phyloP scores from a whole-genome alignment of 2,888 invertebrate species.

The Seira sanloemensis region DNA sequence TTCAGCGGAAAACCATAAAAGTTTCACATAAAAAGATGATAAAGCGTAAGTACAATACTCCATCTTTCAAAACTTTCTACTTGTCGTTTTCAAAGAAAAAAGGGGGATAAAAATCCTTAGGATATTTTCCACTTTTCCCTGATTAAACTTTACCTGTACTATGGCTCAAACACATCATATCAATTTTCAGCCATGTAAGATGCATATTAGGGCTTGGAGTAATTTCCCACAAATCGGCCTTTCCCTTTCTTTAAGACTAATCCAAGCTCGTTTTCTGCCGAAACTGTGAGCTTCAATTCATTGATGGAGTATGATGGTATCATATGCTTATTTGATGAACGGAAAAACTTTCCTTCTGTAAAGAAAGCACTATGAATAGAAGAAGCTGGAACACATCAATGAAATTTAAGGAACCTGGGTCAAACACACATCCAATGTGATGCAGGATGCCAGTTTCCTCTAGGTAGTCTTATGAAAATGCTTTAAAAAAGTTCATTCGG shows the following conservation, averaged over 20 bases:
- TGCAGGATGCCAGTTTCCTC: too few relatives aligned
- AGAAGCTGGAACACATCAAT: not conserved
- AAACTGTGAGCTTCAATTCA: too few relatives aligned
- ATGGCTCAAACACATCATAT: conserved; percentile 7
- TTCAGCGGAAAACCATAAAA: conserved; percentile 14
- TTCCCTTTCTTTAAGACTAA: not conserved
- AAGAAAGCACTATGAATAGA: not conserved
- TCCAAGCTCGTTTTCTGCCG: not conserved
- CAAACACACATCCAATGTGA: too few relatives aligned
- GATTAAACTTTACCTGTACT: not conserved
- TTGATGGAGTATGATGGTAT: not conserved
- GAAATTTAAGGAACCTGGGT: too few relatives aligned
- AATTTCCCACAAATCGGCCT: too few relatives aligned
- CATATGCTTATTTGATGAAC: not conserved
- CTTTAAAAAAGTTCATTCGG: too few relatives aligned
- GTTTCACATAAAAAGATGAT: not conserved
- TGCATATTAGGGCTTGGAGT: not conserved
- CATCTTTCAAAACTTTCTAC: conserved; percentile 16
- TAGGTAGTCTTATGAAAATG: too few relatives aligned
- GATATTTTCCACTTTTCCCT: conserved; percentile 21
- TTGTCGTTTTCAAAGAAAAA: conserved; percentile 13
- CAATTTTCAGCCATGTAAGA: not conserved
- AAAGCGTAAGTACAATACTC: not conserved
- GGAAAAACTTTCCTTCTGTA: not conserved
- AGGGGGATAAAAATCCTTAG: conserved; percentile 29